phyloP scores from a whole-genome alignment of 2,113 vertebrate genomes.

The Andinoacara biseriatus region DNA sequence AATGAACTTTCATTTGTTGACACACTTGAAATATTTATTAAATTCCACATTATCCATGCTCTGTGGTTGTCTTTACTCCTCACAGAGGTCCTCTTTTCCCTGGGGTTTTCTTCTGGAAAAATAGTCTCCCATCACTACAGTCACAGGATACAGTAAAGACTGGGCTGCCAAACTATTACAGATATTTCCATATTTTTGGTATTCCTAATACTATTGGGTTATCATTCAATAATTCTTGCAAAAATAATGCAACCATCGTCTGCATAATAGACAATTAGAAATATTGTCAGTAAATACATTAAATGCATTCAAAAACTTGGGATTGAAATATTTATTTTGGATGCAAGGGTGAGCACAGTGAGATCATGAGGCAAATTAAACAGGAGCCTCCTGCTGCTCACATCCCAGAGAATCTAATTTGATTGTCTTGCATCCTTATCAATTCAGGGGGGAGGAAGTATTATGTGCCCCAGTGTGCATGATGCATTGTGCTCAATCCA shows the following conservation, averaged over 20 bases:
- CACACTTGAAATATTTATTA: constrained; percentile 20
- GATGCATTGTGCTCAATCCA: constrained; percentile 47
- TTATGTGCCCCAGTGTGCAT: constrained; percentile 29
- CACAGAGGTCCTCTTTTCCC: neutral
- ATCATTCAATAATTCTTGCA: neutral
- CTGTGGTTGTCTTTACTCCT: constrained; percentile 21
- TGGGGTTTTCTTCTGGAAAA: constrained; percentile 9
- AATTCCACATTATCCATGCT: constrained; percentile 13
- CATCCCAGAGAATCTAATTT: constrained; percentile 53
- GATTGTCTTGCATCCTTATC: constrained; percentile 62
- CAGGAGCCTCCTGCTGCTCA: constrained; percentile 39
- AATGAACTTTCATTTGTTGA: constrained; percentile 12
- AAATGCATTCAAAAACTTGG: neutral
- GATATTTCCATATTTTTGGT: neutral
- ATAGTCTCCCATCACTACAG: neutral
- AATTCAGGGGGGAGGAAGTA: constrained; percentile 57
- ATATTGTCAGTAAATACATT: neutral
- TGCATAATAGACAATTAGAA: neutral
- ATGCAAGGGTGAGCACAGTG: neutral
- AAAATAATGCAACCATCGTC: neutral
- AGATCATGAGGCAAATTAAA: constrained; percentile 45
- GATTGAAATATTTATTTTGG: neutral
- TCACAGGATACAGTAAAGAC: neutral
- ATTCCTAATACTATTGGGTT: neutral
- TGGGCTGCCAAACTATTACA: neutral